phyloP scores from a whole-genome alignment of 2,888 invertebrate species.

The Cantharis rufa region DNA sequence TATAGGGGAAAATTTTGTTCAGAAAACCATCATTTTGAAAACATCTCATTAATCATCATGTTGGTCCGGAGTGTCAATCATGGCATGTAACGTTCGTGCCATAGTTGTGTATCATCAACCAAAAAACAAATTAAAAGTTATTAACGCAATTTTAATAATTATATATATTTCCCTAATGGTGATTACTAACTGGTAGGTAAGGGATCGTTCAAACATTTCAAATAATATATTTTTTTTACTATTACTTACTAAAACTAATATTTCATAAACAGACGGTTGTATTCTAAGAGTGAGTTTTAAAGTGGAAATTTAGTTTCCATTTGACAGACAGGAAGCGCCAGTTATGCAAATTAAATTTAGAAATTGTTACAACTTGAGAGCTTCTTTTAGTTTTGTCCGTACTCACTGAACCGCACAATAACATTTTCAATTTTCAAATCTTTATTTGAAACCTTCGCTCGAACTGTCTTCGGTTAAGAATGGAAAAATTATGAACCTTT shows the following conservation, averaged over 20 bases:
- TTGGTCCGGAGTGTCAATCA: slow-evolving; percentile 56
- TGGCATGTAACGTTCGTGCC: slow-evolving; percentile 33
- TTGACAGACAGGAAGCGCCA: slow-evolving; percentile 48
- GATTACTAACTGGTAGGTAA: background rate
- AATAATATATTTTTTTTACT: background rate
- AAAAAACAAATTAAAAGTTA: slow-evolving; percentile 19
- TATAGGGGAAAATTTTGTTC: slow-evolving; percentile 47
- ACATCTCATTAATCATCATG: slow-evolving; percentile 56
- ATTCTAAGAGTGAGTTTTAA: slow-evolving; percentile 14
- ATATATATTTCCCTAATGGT: background rate
- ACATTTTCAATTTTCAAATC: background rate
- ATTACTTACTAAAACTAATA: background rate
- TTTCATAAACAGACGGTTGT: slow-evolving; percentile 1
- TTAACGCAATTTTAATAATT: slow-evolving; percentile 1
- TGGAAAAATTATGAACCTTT: background rate
- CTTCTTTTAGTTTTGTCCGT: background rate
- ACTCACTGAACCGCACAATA: background rate
- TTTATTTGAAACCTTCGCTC: background rate
- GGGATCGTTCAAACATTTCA: background rate
- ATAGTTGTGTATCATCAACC: slow-evolving; percentile 18
- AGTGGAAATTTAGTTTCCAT: slow-evolving; percentile 44
- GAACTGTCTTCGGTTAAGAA: background rate
- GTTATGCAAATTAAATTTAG: slow-evolving; percentile 54
- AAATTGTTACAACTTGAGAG: slow-evolving; percentile 48
- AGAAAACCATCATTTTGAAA: slow-evolving; percentile 55